phyloP scores from a whole-genome alignment of 2,797 vertebrate genomes.

The Telmatherina bonti region DNA sequence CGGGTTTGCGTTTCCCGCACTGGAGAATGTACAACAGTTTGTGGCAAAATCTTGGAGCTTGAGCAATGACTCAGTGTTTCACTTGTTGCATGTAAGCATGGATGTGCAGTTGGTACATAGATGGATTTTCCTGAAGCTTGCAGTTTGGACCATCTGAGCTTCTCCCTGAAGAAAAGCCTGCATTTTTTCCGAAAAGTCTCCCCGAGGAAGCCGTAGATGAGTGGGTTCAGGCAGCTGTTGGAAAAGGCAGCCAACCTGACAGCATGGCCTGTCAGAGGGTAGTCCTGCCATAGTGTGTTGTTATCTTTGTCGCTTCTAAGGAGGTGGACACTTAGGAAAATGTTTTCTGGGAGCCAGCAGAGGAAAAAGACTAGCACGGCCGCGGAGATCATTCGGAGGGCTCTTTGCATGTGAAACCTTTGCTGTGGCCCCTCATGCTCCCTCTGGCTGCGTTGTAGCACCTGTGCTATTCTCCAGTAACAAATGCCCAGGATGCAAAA shows the following conservation, averaged over 20 bases:
- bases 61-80: background rate
- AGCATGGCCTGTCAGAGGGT: slow-evolving; percentile 88
- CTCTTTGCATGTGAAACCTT: slow-evolving; percentile 85
- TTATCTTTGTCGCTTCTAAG: slow-evolving; percentile 79
- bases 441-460: slow-evolving; percentile 79
- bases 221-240: slow-evolving; percentile 94
- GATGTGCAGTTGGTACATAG: slow-evolving; percentile 1
- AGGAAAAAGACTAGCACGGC: slow-evolving; percentile 93
- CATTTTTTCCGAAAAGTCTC: slow-evolving; percentile 91
- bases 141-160: slow-evolving; percentile 78
- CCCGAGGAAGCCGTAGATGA: slow-evolving; percentile 93
- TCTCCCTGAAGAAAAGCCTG: slow-evolving; percentile 85
- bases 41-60: slow-evolving; percentile 3
- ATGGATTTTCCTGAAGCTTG: slow-evolving; percentile 45
- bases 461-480: slow-evolving; percentile 88
- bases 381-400: slow-evolving; percentile 89
- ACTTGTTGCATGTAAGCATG: background rate
- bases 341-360: slow-evolving; percentile 93
- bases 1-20: background rate
- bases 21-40: slow-evolving; percentile 11
- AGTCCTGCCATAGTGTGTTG: slow-evolving; percentile 86
- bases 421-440: slow-evolving; percentile 65
- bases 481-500: slow-evolving; percentile 90
- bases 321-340: slow-evolving; percentile 89
- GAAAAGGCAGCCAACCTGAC: slow-evolving; percentile 93